phyloP scores from a whole-genome alignment of 2,888 invertebrate species.

The Schrankia costaestrigalis region DNA sequence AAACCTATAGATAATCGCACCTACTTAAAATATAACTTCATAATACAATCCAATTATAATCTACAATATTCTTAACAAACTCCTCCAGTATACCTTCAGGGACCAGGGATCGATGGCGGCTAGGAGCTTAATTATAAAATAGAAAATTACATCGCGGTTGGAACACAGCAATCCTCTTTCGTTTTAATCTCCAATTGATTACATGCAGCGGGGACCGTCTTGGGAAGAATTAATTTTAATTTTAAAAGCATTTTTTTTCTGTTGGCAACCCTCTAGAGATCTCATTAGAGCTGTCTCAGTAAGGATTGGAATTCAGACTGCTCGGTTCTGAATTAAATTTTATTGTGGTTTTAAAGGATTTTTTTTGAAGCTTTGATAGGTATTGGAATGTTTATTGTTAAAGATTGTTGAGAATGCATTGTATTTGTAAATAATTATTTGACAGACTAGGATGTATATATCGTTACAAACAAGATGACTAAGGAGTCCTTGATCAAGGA shows the following conservation, averaged over 20 bases:
- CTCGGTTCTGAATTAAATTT: conserved; percentile 26
- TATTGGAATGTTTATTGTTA: too few relatives aligned
- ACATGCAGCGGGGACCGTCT: conserved; percentile 39
- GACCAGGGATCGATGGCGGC: conserved; percentile 18
- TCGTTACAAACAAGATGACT: too few relatives aligned
- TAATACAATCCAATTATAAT: conserved; percentile 11
- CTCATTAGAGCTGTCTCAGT: conserved; percentile 51
- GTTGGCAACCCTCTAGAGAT: conserved; percentile 49
- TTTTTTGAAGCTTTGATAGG: conserved; percentile 1
- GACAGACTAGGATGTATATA: too few relatives aligned
- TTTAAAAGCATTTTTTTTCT: conserved; percentile 56
- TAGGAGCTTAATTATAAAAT: conserved; percentile 42
- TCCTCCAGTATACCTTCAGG: conserved; percentile 4
- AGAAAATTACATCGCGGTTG: conserved; percentile 32
- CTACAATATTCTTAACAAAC: conserved; percentile 6
- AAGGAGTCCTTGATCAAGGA: too few relatives aligned
- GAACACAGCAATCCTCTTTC: conserved; percentile 47
- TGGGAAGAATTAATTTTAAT: conserved; percentile 56
- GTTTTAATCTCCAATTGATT: conserved; percentile 63
- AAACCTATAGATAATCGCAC: too few relatives aligned
- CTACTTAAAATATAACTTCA: not conserved
- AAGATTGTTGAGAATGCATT: too few relatives aligned
- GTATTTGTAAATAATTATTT: too few relatives aligned
- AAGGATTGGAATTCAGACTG: conserved; percentile 17
- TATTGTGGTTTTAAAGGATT: conserved; percentile 22